Evolutionary conservation across 2,888 invertebrate species (phyloP), one percentile per base, ranked within the genome.

Genomic region (Norana najaformis): DNA sequence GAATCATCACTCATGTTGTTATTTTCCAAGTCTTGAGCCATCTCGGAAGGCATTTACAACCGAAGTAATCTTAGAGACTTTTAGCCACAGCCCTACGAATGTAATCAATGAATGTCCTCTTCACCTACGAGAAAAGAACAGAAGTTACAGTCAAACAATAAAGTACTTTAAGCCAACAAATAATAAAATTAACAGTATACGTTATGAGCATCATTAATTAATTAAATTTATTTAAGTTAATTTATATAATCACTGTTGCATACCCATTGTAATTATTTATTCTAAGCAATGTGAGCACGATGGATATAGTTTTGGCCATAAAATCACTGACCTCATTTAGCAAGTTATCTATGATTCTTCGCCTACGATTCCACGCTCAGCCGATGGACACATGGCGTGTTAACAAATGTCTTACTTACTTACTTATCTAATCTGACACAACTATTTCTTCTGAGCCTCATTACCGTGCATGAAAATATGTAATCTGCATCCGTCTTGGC

Each of bases 1-100:
- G 69, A 69, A n/a, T 69, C 69, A 69, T 69, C 69, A n/a, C 69
- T 69, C 69, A 69, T 69, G n/a, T 69, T 69, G 69, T n/a, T 69
- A 69, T 69, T 69, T n/a, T 69, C 69, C n/a, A 69, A 69, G 69
- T 69, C 69, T n/a, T 69, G 69, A n/a, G 69, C 69, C 69, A 69
- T 69, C 69, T 69, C n/a, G 30, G n/a, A 69, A 30, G 69, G 69
- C 69, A 69, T 69, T 69, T 30, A 69, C 30, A 69, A n/a, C 69
- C 30, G n/a, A 69, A 69, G 30, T n/a, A 30, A 69, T n/a, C 30
- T n/a, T n/a, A 69, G 30, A 69, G 30, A n/a, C n/a, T n/a, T 5
- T 23, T 23, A 4, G 23, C 47, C 47, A 23, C 47, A 47, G 47
- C 47, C 20, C 47, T 23, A 23, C 23, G 23, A 47, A 47, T 47